Evolutionary conservation across 2,888 invertebrate species (phyloP).

Genomic region (Meiosimyza decipiens): DNA sequence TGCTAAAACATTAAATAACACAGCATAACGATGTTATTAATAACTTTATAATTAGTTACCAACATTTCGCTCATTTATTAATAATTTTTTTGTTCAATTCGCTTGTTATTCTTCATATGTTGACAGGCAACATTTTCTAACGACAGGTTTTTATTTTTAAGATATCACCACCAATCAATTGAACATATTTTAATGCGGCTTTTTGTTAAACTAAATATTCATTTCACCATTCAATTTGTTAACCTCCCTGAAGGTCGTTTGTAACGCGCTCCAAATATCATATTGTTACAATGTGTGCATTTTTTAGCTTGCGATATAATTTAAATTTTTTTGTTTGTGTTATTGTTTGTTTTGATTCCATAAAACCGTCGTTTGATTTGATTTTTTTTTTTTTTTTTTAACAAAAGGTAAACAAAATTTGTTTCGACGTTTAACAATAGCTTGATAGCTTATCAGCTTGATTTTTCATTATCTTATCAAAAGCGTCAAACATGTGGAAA

Average conservation of each 20-base stretch:
- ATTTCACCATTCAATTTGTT: neutral
- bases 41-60: neutral
- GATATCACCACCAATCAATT: too few relatives aligned
- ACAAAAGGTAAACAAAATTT: neutral
- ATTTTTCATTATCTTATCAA: neutral
- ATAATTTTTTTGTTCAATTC: too few relatives aligned
- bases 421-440: neutral
- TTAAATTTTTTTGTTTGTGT: neutral
- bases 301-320: too few relatives aligned
- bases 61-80: neutral
- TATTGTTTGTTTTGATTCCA: constrained; percentile 25
- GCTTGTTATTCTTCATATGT: too few relatives aligned
- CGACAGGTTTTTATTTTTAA: too few relatives aligned
- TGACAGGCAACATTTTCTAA: too few relatives aligned
- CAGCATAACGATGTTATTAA: neutral
- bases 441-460: neutral
- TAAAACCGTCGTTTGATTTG: neutral
- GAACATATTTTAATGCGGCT: too few relatives aligned
- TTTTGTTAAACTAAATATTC: neutral
- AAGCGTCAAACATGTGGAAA: constrained; percentile 16
- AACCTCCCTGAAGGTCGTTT: constrained; percentile 6
- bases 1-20: neutral
- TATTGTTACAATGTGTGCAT: too few relatives aligned
- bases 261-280: neutral
- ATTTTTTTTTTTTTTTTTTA: neutral